These are phyloP conservation scores for Oppia nitens DNA, from an alignment of 1,140 invertebrate species.

Conservation along the genomic window DNA sequence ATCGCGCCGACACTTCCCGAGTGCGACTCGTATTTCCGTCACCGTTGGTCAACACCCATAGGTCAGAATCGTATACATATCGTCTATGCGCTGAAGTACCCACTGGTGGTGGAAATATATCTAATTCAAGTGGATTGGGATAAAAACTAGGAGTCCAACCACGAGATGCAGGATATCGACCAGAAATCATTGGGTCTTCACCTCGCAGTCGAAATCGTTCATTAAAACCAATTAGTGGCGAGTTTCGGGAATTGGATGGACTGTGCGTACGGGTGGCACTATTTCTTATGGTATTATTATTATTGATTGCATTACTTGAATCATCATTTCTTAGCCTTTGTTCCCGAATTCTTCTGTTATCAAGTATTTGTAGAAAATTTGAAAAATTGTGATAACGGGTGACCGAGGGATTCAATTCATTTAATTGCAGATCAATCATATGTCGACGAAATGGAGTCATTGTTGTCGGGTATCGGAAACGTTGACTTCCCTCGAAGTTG, in stretches of 20 bases:
- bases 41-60: constrained; percentile 48
- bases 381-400: background rate
- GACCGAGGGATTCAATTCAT: background rate
- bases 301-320: background rate
- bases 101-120: constrained; percentile 27
- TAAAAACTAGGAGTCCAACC: background rate
- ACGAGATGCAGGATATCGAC: background rate
- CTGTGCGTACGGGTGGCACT: background rate
- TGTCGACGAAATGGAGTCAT: constrained; percentile 37
- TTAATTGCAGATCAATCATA: constrained; percentile 29
- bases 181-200: background rate
- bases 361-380: background rate
- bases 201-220: constrained; percentile 2
- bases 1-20: constrained; percentile 51
- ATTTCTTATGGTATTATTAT: background rate
- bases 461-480: constrained; percentile 30
- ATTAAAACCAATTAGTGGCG: background rate
- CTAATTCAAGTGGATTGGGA: background rate
- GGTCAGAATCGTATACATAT: constrained; percentile 52
- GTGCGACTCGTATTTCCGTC: constrained; percentile 42
- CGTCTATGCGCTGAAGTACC: constrained; percentile 33
- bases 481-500: background rate
- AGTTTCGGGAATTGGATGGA: background rate
- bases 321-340: background rate
- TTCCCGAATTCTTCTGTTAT: background rate